Evolutionary conservation across 2,888 invertebrate genomes (phyloP), one percentile per base, ranked within the genome.

Genomic region (Eugnorisma glareosa): DNA sequence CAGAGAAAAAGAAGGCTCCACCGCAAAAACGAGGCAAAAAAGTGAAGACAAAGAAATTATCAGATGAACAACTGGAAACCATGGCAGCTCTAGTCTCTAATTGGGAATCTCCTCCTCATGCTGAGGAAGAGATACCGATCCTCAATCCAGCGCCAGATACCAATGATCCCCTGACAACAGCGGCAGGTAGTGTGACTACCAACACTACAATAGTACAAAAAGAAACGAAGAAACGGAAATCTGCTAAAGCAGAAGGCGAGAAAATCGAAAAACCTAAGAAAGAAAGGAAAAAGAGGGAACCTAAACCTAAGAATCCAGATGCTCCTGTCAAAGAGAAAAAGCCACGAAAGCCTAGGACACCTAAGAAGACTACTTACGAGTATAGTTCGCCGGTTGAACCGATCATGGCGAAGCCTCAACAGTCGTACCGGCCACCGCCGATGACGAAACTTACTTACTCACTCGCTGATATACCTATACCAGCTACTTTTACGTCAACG

Each of bases 21-120:
- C 48, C 70, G 43, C 77, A 83, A 11, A 88, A 67, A 13, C 88
- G 81, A 73, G 82, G 66, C 0, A 91, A 89, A 61, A 95, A 94
- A 88, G 88, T 92, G 0, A 95, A 94, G 73, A 79, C 92, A 0
- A 96, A 96, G 83, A 95, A 95, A 73, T 76, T 96, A 1, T 95
- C 96, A 0, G 89, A 89, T 18, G 94, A 94, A 72, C 92, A 96
- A 85, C 79, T 96, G 0, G 91, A 94, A 75, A 89, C 90, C 28
- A 94, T 96, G 95, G 93, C 93, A 11, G 93, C 93, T 48, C 88
- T 94, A 4, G 78, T 96, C 3, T 94, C 95, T 1, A 94, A 92
- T 75, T 96, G 95, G 94, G 94, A 96, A 1, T 94, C 96, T 0
- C 95, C 94, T 8, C 94, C 94, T 4, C 94, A 95, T 75, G 85